Base-by-base conservation (phyloP, 2,797 vertebrate genomes). In the Lagodon rhomboides region DNA sequence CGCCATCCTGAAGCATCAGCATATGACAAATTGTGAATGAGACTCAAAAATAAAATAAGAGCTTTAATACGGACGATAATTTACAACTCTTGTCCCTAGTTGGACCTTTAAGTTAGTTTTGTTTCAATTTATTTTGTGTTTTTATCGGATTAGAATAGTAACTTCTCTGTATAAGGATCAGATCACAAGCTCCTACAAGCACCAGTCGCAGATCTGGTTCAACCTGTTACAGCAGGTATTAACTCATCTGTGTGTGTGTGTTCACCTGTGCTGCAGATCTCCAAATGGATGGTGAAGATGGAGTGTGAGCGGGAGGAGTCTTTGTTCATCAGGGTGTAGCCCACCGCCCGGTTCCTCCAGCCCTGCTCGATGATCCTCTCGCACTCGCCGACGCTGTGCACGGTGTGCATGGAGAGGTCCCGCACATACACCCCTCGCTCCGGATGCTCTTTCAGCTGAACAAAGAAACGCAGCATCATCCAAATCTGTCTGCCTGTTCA, bases 221-320 rank as follows among this genome's bases (percentile, higher is more conserved):
- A 49, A 6, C 3, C 7, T 47, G 25, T 66, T 20, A 11, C 9
- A 38, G 12, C 25, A 65, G 4, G 12, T 27, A 22, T 38, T 63
- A 60, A 11, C 12, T 55, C n/a, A 27, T 69, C 12, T 63, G 4
- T 41, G n/a, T 53, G 75, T 44, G 55, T 51, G 34, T 74, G 61
- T 91, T 34, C 85, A 98, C 96, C 95, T 10, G 91, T 92, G 1
- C 83, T 94, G 82, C 90, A 98, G 94, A 98, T 97, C 91, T 98
- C 98, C 80, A 98, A 89, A 75, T 93, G 94, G 93, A 97, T 96
- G 75, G 95, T 96, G 87, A 98, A 97, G 94, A 97, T 95, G 79
- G 97, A 97, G 92, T 97, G 97, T 0, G 97, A 98, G 73, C 96
- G 94, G 0, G 97, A 99, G 3, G 97, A 98, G 85, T 97, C 96